Evolutionary conservation across 2,797 vertebrate species (phyloP).

Genomic region (Poeciliopsis paucimaculata): DNA sequence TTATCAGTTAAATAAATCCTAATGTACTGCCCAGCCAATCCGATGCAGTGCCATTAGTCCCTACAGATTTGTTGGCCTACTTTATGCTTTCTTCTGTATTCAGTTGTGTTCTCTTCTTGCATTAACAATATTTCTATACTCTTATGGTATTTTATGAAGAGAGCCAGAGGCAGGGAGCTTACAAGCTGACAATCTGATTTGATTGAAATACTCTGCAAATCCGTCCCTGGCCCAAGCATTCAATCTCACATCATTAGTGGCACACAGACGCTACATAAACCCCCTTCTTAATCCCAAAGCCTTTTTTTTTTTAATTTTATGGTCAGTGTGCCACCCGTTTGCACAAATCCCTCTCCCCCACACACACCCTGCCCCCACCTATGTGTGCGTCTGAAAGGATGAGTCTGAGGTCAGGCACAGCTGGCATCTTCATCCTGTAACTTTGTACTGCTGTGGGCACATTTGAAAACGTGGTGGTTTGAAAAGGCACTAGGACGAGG

Average conservation of each 20-base stretch:
- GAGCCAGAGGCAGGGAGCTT: constrained; percentile 55
- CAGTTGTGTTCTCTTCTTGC: constrained; percentile 30
- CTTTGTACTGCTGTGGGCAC: constrained; percentile 33
- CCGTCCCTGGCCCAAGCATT: constrained; percentile 64
- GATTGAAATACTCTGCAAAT: constrained; percentile 81
- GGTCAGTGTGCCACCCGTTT: constrained; percentile 66
- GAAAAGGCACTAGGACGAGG: constrained; percentile 45
- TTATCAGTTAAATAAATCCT: constrained; percentile 9
- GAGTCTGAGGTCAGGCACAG: constrained; percentile 52
- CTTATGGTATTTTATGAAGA: constrained; percentile 30
- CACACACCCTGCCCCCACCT: constrained; percentile 54
- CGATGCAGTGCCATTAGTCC: constrained; percentile 3
- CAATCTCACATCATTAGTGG: constrained; percentile 68
- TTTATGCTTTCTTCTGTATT: constrained; percentile 32
- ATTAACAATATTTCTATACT: constrained; percentile 34
- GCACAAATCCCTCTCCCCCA: constrained; percentile 67
- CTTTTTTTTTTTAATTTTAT: constrained; percentile 65
- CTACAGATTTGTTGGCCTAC: constrained; percentile 31
- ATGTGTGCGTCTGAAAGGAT: constrained; percentile 30
- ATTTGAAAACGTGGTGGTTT: constrained; percentile 19
- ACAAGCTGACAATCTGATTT: constrained; percentile 76
- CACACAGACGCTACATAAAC: constrained; percentile 76
- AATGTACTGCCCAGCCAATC: not conserved
- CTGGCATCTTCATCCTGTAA: constrained; percentile 54
- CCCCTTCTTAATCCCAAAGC: constrained; percentile 83